phyloP scores from a whole-genome alignment of 1,140 invertebrate species.

The Pachyrhynchus sulphureomaculatus region DNA sequence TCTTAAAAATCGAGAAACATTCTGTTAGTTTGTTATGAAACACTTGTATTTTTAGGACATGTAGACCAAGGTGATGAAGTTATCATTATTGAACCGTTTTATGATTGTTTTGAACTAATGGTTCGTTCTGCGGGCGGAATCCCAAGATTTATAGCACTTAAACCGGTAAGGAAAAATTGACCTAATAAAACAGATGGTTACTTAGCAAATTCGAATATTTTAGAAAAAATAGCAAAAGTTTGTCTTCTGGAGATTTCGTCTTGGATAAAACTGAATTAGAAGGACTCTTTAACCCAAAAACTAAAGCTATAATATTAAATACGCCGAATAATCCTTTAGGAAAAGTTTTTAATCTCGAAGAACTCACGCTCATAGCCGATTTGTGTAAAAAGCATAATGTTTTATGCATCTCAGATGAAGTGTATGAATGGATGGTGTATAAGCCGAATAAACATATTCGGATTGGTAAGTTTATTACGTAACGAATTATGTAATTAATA shows the following conservation, averaged over 20 bases:
- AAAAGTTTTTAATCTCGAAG: conserved; percentile 78
- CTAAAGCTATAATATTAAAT: conserved; percentile 94
- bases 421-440: conserved; percentile 97
- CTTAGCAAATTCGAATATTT: no score
- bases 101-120: conserved; percentile 98
- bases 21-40: conserved; percentile 50
- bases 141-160: conserved; percentile 84
- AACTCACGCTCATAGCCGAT: conserved; percentile 77
- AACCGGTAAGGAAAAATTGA: conserved; percentile 62
- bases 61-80: conserved; percentile 73
- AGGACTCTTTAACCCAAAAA: conserved; percentile 83
- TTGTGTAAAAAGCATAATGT: conserved; percentile 92
- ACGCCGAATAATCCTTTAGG: conserved; percentile 96
- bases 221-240: not conserved
- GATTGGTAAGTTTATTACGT: conserved; percentile 41
- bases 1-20: no score
- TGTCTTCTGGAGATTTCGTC: conserved; percentile 81
- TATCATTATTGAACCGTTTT: conserved; percentile 97
- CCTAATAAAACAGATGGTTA: no score
- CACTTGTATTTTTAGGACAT: conserved; percentile 78
- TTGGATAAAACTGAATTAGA: conserved; percentile 83
- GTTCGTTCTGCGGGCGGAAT: conserved; percentile 83
- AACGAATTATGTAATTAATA: no score
- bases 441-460: conserved; percentile 74
- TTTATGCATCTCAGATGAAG: conserved; percentile 92